Evolutionary conservation across 1,140 invertebrate species (phyloP).

Genomic region (Latrodectus geometricus): DNA sequence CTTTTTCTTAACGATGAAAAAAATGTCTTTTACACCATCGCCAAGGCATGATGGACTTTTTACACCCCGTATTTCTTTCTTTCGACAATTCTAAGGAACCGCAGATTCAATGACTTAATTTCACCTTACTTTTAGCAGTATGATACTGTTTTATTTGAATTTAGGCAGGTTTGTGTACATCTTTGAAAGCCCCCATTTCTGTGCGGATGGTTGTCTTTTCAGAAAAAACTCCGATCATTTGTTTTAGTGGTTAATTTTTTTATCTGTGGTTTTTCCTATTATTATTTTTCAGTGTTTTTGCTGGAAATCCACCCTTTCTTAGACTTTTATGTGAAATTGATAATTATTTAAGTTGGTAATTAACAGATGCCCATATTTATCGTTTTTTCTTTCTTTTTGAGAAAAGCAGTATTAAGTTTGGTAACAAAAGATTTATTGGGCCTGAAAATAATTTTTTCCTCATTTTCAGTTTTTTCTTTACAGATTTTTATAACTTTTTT

Average conservation of each 20-base stretch:
- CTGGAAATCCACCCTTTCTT: not conserved
- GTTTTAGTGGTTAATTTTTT: conserved; percentile 24
- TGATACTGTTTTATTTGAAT: conserved; percentile 46
- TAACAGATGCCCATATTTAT: conserved; percentile 39
- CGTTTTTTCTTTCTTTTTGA: not conserved
- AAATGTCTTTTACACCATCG: conserved; percentile 51
- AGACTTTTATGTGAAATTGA: conserved; percentile 6
- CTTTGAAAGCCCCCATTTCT: not conserved
- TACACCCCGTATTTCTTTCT: not conserved
- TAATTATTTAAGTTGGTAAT: conserved; percentile 47
- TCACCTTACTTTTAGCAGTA: not conserved
- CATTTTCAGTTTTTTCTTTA: not conserved
- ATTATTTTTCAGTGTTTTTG: not conserved
- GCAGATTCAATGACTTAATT: not conserved
- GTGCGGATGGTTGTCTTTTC: conserved; percentile 21
- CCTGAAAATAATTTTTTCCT: no score
- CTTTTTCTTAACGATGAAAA: not conserved
- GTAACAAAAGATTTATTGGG: not conserved
- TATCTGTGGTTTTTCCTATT: not conserved
- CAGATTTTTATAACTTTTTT: not conserved
- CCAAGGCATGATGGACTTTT: conserved; percentile 21
- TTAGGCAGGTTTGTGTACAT: conserved; percentile 39
- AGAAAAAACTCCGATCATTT: conserved; percentile 19
- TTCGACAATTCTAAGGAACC: not conserved
- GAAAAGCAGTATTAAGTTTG: not conserved